These are phyloP conservation scores for Crotalus adamanteus DNA, from an alignment of 2,797 vertebrate genomes.

Conservation along the genomic window DNA sequence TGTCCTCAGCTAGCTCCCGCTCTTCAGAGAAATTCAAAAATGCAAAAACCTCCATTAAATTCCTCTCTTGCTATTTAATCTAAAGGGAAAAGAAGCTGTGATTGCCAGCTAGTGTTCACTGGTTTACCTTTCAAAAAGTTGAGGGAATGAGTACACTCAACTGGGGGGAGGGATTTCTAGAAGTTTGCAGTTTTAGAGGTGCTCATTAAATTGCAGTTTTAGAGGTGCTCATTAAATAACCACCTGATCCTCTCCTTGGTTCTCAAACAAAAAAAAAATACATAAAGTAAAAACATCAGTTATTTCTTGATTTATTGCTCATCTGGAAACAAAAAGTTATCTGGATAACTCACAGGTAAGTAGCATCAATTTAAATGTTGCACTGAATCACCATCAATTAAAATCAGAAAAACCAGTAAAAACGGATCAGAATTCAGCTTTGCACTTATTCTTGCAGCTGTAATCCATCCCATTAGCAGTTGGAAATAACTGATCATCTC, in stretches of 20 bases:
- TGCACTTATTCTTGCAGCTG: background rate
- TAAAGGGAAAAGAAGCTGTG: background rate
- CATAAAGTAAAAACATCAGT: background rate
- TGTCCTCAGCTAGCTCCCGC: background rate
- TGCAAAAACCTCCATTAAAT: background rate
- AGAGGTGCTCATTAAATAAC: background rate
- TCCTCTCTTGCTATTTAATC: background rate
- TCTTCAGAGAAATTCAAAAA: background rate
- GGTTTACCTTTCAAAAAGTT: background rate
- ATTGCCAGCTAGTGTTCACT: background rate
- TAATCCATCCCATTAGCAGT: background rate
- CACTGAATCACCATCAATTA: background rate
- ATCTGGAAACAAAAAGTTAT: background rate
- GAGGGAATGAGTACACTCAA: background rate
- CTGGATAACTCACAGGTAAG: background rate
- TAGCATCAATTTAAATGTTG: background rate
- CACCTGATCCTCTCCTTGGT: background rate
- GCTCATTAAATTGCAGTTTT: background rate
- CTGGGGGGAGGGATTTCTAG: background rate
- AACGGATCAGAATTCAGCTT: background rate
- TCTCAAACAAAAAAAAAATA: no score
- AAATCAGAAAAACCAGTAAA: background rate
- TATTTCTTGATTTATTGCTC: background rate
- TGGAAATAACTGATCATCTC: background rate
- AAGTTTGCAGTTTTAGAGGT: background rate